Evolutionary conservation across 2,888 invertebrate species (phyloP), one percentile per base, ranked within the genome.

Genomic region (Orchestes rusci): DNA sequence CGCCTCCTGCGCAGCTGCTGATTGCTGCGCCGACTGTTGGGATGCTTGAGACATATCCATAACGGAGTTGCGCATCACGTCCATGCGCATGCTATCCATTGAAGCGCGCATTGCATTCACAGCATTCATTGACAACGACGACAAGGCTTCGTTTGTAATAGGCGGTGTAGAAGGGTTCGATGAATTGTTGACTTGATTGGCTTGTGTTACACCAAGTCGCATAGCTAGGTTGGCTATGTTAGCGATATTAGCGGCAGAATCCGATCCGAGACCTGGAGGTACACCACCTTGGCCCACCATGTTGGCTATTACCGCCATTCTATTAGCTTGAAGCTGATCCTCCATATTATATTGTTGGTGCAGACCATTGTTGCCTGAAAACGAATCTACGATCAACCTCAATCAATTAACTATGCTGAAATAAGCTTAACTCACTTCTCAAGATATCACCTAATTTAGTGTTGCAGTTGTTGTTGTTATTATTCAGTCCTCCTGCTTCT

Each of bases 171-270:
- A 67, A n/a, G 69, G 69, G 50, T 67, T 69, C 44, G 66, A 65
- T 19, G 67, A 61, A 51, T 67, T 69, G 58, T 67, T 68, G 39
- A 69, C 69, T 56, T 67, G 68, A 51, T 68, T 69, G 10, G 68
- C 67, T 60, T 68, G 68, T 30, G 67, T 65, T 8, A 68, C 68
- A 17, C 73, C 74, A 56, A 82, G 77, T 51, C 84, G 70, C 83
- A 84, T 84, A 1, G 84, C 84, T 20, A 69, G 54, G 36, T 84
- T 82, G 4, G 84, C 84, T 46, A 85, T 69, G 60, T 84, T 85
- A 1, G 83, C 84, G 3, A 84, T 84, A 4, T 82, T 83, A 5
- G 81, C 82, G 4, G 74, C 72, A 3, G 71, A 64, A 51, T 76
- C 75, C 2, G 72, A 71, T 16, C 70, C 70, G 1, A 73, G 66